Evolutionary conservation across 2,113 vertebrate genomes (phyloP).

Genomic region (Orthonyx spaldingii): DNA sequence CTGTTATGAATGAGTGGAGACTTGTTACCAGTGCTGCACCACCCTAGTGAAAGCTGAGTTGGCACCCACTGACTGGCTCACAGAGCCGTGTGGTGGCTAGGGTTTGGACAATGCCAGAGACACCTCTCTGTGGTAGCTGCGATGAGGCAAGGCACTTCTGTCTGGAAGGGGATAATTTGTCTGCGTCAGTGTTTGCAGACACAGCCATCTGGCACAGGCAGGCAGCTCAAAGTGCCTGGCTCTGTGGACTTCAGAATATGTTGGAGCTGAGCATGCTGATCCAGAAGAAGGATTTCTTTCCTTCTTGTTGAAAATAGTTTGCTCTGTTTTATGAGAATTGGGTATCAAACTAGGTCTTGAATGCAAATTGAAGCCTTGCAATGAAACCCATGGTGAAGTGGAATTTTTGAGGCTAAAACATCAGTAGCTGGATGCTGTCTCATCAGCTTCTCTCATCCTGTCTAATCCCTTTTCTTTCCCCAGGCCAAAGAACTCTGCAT

Average conservation of each 20-base stretch:
- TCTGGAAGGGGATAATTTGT: neutral
- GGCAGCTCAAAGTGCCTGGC: neutral
- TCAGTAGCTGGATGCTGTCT: neutral
- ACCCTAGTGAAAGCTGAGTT: neutral
- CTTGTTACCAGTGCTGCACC: neutral
- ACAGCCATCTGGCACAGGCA: neutral
- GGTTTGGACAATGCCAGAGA: neutral
- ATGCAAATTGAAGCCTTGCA: neutral
- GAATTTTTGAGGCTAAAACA: neutral
- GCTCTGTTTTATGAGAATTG: neutral
- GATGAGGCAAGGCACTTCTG: neutral
- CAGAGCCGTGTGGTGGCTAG: neutral
- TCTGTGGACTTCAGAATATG: neutral
- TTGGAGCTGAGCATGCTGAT: neutral
- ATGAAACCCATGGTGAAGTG: neutral
- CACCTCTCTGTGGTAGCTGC: neutral
- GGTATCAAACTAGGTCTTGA: neutral
- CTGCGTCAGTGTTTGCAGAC: neutral
- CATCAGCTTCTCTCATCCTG: neutral
- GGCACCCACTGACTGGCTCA: neutral
- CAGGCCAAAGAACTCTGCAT: slow-evolving; percentile 90
- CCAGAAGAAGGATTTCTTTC: neutral
- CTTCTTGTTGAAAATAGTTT: neutral
- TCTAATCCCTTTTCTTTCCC: slow-evolving; percentile 25
- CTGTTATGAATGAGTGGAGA: neutral